A percentile compares a stretch with the other conserved stretches of the same genome.
These are phyloP conservation scores for Keiferia lycopersicella DNA, from an alignment of 2,888 invertebrate species.

Conservation along the genomic window DNA sequence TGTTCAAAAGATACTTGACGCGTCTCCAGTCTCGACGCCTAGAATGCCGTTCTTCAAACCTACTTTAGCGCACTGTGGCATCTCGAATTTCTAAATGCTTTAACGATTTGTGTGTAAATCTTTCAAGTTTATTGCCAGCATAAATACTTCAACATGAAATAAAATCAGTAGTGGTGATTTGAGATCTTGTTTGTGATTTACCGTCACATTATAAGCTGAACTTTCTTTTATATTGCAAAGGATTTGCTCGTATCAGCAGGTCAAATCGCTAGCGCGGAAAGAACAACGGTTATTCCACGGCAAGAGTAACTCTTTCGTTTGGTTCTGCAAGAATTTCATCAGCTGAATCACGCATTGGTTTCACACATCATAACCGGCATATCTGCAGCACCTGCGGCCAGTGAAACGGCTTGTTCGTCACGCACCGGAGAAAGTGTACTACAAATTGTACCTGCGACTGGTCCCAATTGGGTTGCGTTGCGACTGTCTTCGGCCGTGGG, in stretches of 20 bases:
- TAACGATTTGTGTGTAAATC: constrained; percentile 5
- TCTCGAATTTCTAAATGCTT: constrained; percentile 38
- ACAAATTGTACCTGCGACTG: constrained; percentile 70
- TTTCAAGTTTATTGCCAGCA: not conserved
- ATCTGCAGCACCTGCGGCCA: constrained; percentile 52
- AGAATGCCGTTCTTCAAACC: constrained; percentile 60
- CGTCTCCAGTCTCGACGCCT: constrained; percentile 43
- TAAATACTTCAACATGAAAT: not conserved
- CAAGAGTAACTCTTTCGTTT: not conserved
- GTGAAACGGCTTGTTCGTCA: constrained; percentile 73
- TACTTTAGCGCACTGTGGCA: constrained; percentile 41
- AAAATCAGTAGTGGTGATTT: not conserved
- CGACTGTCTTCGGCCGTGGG: constrained; percentile 60
- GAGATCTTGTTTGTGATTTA: not conserved
- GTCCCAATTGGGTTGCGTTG: constrained; percentile 76
- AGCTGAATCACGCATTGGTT: constrained; percentile 42
- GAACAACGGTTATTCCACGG: no score
- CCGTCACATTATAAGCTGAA: not conserved
- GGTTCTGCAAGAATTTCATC: not conserved
- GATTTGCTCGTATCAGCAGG: not conserved
- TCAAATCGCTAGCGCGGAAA: no score
- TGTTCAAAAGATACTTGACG: constrained; percentile 46
- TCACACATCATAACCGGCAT: constrained; percentile 45
- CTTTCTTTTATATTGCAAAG: not conserved
- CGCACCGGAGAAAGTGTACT: constrained; percentile 78